Conservation (phyloP, 2,113 vertebrate genomes). For the Ovis aries region ARS-UI_Ramb_v3.0 NC_056054.1:79073501-79074000, state of each 20-base stretch:
- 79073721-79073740: background rate
- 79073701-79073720: background rate
- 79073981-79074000: background rate
- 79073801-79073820: background rate
- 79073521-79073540: background rate
- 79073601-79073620: background rate
- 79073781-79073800: background rate
- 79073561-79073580: background rate
- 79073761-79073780: background rate
- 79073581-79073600: background rate
- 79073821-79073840: background rate
- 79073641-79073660: background rate
- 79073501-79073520: background rate
- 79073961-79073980: background rate
- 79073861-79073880: background rate
- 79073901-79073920: background rate
- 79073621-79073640: background rate
- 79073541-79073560: background rate
- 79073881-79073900: background rate
- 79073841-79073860: background rate
- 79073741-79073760: background rate
- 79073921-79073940: background rate
- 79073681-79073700: background rate
- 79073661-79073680: background rate
- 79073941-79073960: background rate